Conservation (phyloP, 2,113 vertebrate species). For the Antechinus stuartii region DNA sequence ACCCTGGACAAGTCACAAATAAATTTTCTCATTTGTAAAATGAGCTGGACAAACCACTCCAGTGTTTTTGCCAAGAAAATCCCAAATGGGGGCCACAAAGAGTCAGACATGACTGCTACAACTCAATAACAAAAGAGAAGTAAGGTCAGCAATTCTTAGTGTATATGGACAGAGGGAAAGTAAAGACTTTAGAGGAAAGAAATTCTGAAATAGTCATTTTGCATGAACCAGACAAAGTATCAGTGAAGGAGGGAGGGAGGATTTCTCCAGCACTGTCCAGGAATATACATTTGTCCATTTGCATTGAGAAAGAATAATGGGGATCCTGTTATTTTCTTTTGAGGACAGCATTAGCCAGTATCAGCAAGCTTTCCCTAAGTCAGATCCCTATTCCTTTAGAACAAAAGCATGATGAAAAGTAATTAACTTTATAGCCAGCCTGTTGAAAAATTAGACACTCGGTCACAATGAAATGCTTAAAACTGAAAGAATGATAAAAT, state of each 20-base stretch:
- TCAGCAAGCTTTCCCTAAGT: constrained; percentile 23
- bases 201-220: background rate
- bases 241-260: constrained; percentile 15
- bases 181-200: background rate
- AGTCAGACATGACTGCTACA: background rate
- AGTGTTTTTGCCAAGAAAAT: background rate
- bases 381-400: constrained; percentile 60
- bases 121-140: background rate
- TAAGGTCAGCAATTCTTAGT: background rate
- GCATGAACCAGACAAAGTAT: background rate
- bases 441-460: constrained; percentile 74
- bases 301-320: background rate
- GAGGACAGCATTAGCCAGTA: background rate
- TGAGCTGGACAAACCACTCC: background rate
- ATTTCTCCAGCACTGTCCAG: background rate
- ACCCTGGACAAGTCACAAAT: background rate
- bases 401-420: constrained; percentile 61
- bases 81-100: background rate
- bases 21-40: background rate
- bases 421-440: constrained; percentile 67
- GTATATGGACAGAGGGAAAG: background rate
- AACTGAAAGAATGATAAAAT: constrained; percentile 71
- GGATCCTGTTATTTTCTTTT: background rate
- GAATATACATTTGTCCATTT: constrained; percentile 10
- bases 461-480: constrained; percentile 72